phyloP scores from a whole-genome alignment of 2,113 vertebrate genomes.

The Xenus cinereus region DNA sequence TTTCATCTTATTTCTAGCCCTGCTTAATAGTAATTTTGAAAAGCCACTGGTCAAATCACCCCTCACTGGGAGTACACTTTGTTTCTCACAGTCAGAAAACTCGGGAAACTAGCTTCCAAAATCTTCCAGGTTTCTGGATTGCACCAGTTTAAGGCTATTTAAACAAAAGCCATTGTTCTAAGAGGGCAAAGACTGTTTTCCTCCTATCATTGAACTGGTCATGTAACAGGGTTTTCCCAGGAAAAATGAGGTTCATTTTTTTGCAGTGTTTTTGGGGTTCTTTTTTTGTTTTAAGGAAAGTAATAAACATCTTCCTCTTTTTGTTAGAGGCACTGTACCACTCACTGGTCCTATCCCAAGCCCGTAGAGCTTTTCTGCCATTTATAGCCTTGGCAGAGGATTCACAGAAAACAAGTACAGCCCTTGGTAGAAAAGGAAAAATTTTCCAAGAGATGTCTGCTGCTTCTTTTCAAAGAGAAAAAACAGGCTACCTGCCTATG shows the following conservation, averaged over 20 bases:
- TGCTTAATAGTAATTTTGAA: background rate
- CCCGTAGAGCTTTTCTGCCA: background rate
- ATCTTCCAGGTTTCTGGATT: background rate
- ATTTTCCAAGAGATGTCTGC: background rate
- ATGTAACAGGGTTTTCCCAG: background rate
- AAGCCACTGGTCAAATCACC: background rate
- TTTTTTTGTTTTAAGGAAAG: background rate
- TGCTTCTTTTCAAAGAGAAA: background rate
- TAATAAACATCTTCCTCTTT: background rate
- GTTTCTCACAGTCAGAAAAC: background rate
- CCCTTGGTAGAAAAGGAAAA: background rate
- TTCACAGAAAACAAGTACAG: background rate
- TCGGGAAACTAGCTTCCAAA: background rate
- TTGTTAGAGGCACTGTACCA: background rate
- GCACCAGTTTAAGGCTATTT: background rate
- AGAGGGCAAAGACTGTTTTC: background rate
- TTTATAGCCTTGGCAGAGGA: background rate
- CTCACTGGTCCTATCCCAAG: background rate
- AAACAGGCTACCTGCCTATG: background rate
- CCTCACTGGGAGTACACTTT: background rate
- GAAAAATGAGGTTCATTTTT: background rate
- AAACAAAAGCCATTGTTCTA: conserved; percentile 27
- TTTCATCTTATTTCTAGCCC: background rate
- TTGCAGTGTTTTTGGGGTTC: fast-evolving
- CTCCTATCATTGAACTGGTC: background rate